phyloP scores from a whole-genome alignment of 2,797 vertebrate genomes.

The Prionace glauca region DNA sequence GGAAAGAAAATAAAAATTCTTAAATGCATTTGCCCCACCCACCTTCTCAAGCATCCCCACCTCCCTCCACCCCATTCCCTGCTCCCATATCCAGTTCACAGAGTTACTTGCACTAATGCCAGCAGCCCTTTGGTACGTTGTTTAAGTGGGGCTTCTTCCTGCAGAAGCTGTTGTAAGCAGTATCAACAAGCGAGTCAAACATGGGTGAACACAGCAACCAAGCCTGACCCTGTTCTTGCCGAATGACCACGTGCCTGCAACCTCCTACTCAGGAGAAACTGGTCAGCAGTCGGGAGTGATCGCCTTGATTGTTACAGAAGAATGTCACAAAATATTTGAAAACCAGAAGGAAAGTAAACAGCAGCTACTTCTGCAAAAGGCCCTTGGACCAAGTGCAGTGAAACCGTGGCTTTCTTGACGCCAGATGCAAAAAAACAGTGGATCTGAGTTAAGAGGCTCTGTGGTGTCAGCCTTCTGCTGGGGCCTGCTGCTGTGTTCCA shows the following conservation, averaged over 20 bases:
- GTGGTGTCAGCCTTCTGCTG: not conserved
- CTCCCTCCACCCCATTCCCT: not conserved
- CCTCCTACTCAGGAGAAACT: not conserved
- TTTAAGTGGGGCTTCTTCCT: not conserved
- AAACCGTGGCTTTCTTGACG: not conserved
- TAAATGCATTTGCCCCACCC: not conserved
- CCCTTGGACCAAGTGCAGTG: not conserved
- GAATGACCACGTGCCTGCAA: not conserved
- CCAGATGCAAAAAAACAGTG: not conserved
- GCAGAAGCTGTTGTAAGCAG: not conserved
- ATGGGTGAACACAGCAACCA: not conserved
- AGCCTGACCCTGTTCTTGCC: not conserved
- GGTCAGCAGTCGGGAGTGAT: not conserved
- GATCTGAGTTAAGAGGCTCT: constrained; percentile 1
- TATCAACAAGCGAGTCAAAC: not conserved
- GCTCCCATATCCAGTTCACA: not conserved
- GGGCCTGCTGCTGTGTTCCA: not conserved
- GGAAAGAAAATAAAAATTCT: not conserved
- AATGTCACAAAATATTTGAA: not conserved
- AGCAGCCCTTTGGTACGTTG: not conserved
- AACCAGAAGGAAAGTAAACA: not conserved
- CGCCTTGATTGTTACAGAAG: not conserved
- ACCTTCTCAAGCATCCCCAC: not conserved
- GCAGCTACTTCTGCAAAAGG: not conserved
- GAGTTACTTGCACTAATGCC: not conserved